Conservation (phyloP, 2,113 vertebrate species). For the Cavia aperea region DNA sequence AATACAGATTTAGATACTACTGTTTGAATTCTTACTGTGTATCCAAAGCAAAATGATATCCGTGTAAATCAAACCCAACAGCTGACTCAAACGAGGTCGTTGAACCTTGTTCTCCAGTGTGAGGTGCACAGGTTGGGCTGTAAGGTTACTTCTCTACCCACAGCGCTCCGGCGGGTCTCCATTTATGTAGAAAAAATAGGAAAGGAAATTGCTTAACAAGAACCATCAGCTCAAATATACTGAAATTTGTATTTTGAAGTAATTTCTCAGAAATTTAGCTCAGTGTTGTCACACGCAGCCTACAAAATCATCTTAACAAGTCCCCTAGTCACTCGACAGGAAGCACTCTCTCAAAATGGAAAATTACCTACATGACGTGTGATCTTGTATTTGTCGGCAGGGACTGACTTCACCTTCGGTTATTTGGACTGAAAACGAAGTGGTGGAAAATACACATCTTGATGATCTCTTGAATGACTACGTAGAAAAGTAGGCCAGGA, state of each 20-base stretch:
- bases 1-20: slow-evolving; percentile 4
- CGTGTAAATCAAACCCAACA: neutral
- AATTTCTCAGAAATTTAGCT: slow-evolving; percentile 6
- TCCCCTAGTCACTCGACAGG: neutral
- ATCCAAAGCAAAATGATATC: neutral
- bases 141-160: neutral
- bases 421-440: neutral
- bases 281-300: neutral
- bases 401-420: neutral
- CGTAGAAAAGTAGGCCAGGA: neutral
- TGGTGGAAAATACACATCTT: neutral
- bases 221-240: slow-evolving; percentile 4
- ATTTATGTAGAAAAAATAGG: neutral
- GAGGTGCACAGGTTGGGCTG: neutral
- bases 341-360: slow-evolving; percentile 27
- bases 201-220: slow-evolving; percentile 5
- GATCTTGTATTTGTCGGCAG: slow-evolving; percentile 1
- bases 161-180: neutral
- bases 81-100: neutral
- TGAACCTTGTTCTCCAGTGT: neutral
- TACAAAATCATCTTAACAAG: slow-evolving; percentile 5
- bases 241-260: slow-evolving; percentile 44
- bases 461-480: slow-evolving; percentile 19
- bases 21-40: neutral
- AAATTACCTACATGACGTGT: neutral